A percentile compares a stretch with the other conserved stretches of the same genome.
phyloP scores from a whole-genome alignment of 2,888 invertebrate genomes.

The Caenorhabditis doughertyi region DNA sequence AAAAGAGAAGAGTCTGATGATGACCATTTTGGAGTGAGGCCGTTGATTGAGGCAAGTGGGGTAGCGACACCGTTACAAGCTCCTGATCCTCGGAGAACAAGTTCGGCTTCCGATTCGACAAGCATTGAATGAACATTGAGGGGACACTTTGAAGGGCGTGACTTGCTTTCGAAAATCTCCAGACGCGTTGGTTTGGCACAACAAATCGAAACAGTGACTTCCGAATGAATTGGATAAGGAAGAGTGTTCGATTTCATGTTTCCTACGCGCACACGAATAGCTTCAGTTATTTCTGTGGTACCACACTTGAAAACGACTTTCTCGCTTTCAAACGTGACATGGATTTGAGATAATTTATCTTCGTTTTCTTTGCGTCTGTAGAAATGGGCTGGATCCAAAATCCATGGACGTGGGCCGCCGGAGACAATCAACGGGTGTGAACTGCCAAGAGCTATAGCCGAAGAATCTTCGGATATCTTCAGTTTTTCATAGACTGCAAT shows the following conservation, averaged over 20 bases:
- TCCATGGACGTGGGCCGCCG: constrained; percentile 79
- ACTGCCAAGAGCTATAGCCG: constrained; percentile 71
- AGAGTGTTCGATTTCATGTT: constrained; percentile 72
- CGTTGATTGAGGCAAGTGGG: constrained; percentile 65
- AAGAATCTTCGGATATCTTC: constrained; percentile 50
- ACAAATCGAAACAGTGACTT: constrained; percentile 68
- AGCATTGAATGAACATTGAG: constrained; percentile 66
- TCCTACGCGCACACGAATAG: constrained; percentile 69
- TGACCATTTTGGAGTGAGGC: constrained; percentile 59
- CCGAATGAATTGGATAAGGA: constrained; percentile 71
- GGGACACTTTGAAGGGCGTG: constrained; percentile 70
- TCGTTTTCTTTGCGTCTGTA: constrained; percentile 54
- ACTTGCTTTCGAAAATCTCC: constrained; percentile 55
- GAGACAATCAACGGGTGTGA: constrained; percentile 53
- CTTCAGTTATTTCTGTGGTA: constrained; percentile 32
- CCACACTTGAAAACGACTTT: constrained; percentile 50
- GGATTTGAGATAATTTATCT: neutral
- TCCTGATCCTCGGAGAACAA: constrained; percentile 66
- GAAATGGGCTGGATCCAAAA: constrained; percentile 71
- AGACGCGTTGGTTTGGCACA: constrained; percentile 73
- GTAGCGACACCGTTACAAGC: constrained; percentile 55
- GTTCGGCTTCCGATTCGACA: constrained; percentile 38
- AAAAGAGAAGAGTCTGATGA: constrained; percentile 35
- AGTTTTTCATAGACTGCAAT: constrained; percentile 73
- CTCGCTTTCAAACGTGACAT: constrained; percentile 47